phyloP scores from a whole-genome alignment of 2,888 invertebrate species.

The Hirtodrosophila confusa region DNA sequence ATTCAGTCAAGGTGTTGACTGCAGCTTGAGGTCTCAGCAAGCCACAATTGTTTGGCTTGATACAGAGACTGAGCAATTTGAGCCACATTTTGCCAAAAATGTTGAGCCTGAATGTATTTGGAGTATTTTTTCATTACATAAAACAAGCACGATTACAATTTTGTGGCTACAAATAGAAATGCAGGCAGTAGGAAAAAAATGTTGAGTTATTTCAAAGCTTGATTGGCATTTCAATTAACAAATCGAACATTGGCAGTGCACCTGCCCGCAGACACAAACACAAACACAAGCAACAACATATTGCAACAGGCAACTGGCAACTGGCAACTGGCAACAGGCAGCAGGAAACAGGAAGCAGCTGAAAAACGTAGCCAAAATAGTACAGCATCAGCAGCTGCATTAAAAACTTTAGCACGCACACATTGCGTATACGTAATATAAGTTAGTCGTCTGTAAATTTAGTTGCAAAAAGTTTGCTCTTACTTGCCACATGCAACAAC shows the following conservation, averaged over 20 bases:
- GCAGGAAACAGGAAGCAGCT: slow-evolving; percentile 4
- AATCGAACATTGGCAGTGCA: background rate
- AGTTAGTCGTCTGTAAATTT: slow-evolving; percentile 36
- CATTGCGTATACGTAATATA: slow-evolving; percentile 57
- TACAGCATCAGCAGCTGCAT: slow-evolving; percentile 15
- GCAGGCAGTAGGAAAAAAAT: slow-evolving; percentile 17
- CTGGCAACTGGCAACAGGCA: slow-evolving; percentile 9
- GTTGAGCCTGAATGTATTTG: background rate
- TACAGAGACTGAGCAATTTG: slow-evolving; percentile 2
- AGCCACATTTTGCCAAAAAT: slow-evolving; percentile 5
- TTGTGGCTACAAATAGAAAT: slow-evolving; percentile 31
- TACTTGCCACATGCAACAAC: slow-evolving; percentile 33
- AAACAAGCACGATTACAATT: slow-evolving; percentile 36
- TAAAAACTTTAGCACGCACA: slow-evolving; percentile 38
- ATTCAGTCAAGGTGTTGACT: slow-evolving; percentile 28
- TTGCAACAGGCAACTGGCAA: background rate
- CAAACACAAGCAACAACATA: too few relatives aligned
- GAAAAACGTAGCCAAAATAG: slow-evolving; percentile 9
- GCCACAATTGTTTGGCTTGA: slow-evolving; percentile 27
- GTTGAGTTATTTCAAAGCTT: slow-evolving; percentile 1
- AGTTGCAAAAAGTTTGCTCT: slow-evolving; percentile 30
- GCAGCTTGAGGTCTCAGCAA: slow-evolving; percentile 2
- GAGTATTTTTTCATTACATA: slow-evolving; percentile 21
- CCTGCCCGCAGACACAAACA: background rate
- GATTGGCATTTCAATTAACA: slow-evolving; percentile 36